Base-by-base conservation (phyloP, 2,888 invertebrate genomes). In the Alentia gelatinosa region DNA sequence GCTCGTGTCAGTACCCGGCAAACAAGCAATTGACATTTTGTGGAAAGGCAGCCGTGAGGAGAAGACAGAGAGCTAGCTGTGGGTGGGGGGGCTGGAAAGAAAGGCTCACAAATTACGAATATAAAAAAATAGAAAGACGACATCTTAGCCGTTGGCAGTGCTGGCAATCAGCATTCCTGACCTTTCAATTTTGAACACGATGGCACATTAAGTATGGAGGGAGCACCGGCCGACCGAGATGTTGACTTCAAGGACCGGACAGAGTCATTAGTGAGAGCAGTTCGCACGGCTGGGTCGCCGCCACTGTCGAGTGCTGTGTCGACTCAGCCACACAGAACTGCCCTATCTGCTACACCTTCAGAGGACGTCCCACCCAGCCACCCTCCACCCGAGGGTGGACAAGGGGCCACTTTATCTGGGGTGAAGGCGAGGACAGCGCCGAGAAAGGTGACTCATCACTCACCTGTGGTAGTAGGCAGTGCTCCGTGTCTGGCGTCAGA, bases 11-110 rank as follows among this genome's bases (percentile, higher is more conserved):
- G 56, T 3, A 19, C 56, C 19, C 19, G 12, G 37, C 39, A 79
- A 79, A 79, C 79, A 79, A 79, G 79, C 79, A 79, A 79, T 79
- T 79, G 79, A 79, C 79, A 79, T 79, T 63, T 79, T 19, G 35
- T 39, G 39, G 39, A 39, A 35, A 79, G 37, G 39, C 15, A 7
- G 79, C 1, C 79, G 79, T 68, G 68, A 12, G 23, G 56, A 56
- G n/a, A 56, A 56, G 56, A 56, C 56, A 56, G 23, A 56, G n/a
- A 56, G n/a, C n/a, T n/a, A 12, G 47, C 26, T 68, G 26, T 12
- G 3, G 3, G 37, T 37, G 37, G 1, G 37, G 15, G 12, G 37
- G 79, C 9, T 39, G 37, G 9, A 37, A 37, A 79, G 15, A 63
- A 74, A 74, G 39, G 12, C 23, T 19, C 19, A n/a, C 23, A 56